Evolutionary conservation across 1,140 invertebrate species (phyloP).

Genomic region (Heliothis virescens): DNA sequence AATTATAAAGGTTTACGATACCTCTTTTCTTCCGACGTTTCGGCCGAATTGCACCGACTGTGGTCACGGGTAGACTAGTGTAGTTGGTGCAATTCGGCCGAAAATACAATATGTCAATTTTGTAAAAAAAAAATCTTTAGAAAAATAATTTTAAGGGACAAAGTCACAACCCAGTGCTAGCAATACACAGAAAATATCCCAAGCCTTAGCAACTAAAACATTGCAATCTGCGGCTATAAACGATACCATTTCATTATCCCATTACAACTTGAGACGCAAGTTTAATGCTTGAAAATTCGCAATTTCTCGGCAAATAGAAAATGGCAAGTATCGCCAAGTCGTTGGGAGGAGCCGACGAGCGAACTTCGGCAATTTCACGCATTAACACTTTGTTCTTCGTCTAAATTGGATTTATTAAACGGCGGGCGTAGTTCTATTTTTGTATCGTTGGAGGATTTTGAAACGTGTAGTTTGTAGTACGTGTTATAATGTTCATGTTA

Average conservation of each 20-base stretch:
- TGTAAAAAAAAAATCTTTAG: too few relatives aligned
- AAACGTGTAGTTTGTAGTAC: conserved; percentile 4
- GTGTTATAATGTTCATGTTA: not conserved
- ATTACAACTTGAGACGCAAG: conserved; percentile 31
- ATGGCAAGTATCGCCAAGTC: conserved; percentile 18
- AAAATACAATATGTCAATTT: too few relatives aligned
- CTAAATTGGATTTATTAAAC: conserved; percentile 44
- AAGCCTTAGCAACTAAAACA: conserved; percentile 6
- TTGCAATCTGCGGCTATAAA: conserved; percentile 1
- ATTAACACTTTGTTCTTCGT: conserved; percentile 32
- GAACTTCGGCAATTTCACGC: conserved; percentile 47
- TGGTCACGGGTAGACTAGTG: too few relatives aligned
- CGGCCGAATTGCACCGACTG: too few relatives aligned
- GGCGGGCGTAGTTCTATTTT: conserved; percentile 18
- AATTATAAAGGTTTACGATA: too few relatives aligned
- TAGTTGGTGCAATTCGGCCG: too few relatives aligned
- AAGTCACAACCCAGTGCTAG: too few relatives aligned
- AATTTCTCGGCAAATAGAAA: conserved; percentile 48
- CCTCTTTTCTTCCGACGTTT: too few relatives aligned
- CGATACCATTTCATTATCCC: conserved; percentile 26
- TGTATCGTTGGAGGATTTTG: conserved; percentile 14
- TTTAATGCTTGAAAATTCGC: conserved; percentile 38
- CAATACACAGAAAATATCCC: not conserved
- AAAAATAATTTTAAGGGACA: too few relatives aligned
- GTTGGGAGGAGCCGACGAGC: conserved; percentile 17